Percentiles rank a stretch among this genome's conserved stretches.
phyloP scores from a whole-genome alignment of 2,113 vertebrate genomes.

The Jaculus jaculus region DNA sequence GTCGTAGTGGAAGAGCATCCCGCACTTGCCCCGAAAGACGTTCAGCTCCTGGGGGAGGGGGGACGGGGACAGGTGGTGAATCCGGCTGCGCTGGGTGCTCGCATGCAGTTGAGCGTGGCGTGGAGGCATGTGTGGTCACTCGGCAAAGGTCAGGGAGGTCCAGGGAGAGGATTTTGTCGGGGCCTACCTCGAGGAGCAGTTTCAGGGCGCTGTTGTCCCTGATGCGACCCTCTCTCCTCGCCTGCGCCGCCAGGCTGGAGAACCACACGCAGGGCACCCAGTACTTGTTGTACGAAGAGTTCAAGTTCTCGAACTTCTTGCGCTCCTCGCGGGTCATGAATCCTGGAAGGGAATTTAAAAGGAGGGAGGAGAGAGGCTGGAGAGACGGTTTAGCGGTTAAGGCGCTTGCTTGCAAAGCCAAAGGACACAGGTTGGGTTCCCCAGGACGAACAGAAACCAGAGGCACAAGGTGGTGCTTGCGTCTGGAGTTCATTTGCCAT shows the following conservation, averaged over 20 bases:
- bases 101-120: not conserved
- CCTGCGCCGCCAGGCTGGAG: conserved; percentile 90
- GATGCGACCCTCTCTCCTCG: conserved; percentile 91
- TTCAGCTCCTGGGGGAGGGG: conserved; percentile 90
- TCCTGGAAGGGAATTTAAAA: conserved; percentile 81
- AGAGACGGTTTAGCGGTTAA: too few relatives aligned
- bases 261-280: conserved; percentile 97
- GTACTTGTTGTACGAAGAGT: conserved; percentile 95
- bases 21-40: conserved; percentile 90
- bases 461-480: too few relatives aligned
- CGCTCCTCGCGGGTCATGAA: conserved; percentile 95
- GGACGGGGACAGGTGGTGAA: not conserved
- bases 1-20: conserved; percentile 95
- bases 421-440: too few relatives aligned
- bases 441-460: too few relatives aligned
- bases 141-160: not conserved
- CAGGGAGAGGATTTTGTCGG: too few relatives aligned
- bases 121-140: not conserved
- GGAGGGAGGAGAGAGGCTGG: not conserved
- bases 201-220: conserved; percentile 92
- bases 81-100: not conserved
- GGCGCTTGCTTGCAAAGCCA: too few relatives aligned
- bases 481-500: too few relatives aligned
- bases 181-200: conserved; percentile 91
- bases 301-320: conserved; percentile 93